phyloP scores from a whole-genome alignment of 92 coral and sea anemone species.

The Pocillopora grandis region DNA sequence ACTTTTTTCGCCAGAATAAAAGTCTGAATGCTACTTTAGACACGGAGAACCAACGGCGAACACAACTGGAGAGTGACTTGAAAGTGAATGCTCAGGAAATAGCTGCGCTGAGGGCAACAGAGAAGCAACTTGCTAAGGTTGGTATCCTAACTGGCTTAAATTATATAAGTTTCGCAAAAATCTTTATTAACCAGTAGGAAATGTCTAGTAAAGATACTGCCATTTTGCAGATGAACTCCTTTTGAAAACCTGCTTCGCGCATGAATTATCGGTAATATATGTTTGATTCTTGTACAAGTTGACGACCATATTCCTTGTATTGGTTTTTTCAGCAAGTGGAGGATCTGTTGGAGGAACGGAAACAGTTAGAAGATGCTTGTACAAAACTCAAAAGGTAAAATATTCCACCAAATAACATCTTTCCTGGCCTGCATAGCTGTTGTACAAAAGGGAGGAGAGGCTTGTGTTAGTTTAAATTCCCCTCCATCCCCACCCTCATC shows the following conservation, averaged over 20 bases:
- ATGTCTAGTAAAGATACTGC: no score
- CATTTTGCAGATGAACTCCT: no score
- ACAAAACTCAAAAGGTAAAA: conserved; percentile 84
- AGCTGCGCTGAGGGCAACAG: conserved; percentile 70
- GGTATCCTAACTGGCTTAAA: not conserved
- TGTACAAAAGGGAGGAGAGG: no score
- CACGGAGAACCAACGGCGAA: conserved; percentile 75
- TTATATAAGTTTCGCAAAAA: not conserved
- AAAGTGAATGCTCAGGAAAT: conserved; percentile 79
- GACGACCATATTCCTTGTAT: not conserved
- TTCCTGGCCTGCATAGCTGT: no score
- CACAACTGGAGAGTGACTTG: conserved; percentile 82
- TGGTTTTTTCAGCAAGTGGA: conserved; percentile 71
- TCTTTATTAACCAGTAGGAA: not conserved
- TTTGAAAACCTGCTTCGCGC: no score
- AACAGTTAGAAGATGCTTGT: conserved; percentile 90
- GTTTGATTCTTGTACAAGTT: not conserved
- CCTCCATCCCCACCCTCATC: no score
- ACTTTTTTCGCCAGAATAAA: conserved; percentile 54
- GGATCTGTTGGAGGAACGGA: conserved; percentile 84
- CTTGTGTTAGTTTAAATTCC: no score
- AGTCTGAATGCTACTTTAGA: conserved; percentile 69
- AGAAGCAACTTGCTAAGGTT: conserved; percentile 89
- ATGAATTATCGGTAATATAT: not conserved
- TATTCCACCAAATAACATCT: not conserved